These are phyloP conservation scores for Forbesichthys papilliferus DNA, from an alignment of 2,113 vertebrate species.

Conservation along the genomic window DNA sequence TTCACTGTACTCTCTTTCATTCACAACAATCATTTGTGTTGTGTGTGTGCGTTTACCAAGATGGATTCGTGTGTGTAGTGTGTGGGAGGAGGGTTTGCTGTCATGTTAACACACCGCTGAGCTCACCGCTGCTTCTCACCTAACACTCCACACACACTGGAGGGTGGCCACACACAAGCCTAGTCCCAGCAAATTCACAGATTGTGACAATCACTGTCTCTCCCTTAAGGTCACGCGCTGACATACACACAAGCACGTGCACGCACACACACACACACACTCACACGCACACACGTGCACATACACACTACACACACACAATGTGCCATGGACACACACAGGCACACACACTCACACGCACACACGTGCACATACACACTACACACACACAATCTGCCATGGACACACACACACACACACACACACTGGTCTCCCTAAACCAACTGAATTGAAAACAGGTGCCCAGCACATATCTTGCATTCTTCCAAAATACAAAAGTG, in stretches of 20 bases:
- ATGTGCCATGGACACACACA: constrained; percentile 30
- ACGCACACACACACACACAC: constrained; percentile 22
- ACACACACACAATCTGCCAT: constrained; percentile 8
- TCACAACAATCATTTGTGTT: too few species aligned
- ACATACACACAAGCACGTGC: constrained; percentile 12
- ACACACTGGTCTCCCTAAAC: constrained; percentile 47
- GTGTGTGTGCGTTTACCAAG: too few species aligned
- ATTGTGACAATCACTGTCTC: constrained; percentile 58
- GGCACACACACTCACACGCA: constrained; percentile 14
- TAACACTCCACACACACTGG: constrained; percentile 51
- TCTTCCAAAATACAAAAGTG: constrained; percentile 75
- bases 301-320: constrained; percentile 9
- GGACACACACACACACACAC: constrained; percentile 36
- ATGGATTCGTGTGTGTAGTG: too few species aligned
- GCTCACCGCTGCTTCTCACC: constrained; percentile 60
- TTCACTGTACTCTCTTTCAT: constrained; percentile 54
- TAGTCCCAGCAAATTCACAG: constrained; percentile 65
- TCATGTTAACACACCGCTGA: constrained; percentile 75
- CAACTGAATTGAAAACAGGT: constrained; percentile 81
- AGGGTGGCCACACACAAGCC: constrained; percentile 63
- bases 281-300: constrained; percentile 1
- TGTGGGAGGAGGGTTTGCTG: constrained; percentile 41
- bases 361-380: constrained; percentile 1
- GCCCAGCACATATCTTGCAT: constrained; percentile 75
- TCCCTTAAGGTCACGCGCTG: constrained; percentile 39